phyloP scores from a whole-genome alignment of 2,113 vertebrate genomes.

The Bos taurus region DNA sequence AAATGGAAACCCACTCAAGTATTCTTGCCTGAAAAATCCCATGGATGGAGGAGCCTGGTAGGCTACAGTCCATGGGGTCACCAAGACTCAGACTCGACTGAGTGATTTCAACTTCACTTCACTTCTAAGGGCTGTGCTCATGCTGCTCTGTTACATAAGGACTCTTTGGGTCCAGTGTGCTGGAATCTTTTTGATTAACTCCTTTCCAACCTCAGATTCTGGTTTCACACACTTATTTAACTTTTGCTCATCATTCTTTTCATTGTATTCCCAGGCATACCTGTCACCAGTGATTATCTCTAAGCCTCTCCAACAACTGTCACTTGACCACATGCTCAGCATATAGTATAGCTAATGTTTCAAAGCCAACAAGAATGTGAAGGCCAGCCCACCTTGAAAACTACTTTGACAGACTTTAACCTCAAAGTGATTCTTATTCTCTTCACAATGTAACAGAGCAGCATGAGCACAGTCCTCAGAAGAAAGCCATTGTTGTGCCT shows the following conservation, averaged over 20 bases:
- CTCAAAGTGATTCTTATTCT: neutral
- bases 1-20: no score
- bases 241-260: neutral
- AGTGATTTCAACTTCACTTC: no score
- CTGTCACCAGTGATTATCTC: neutral
- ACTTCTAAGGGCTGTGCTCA: no score
- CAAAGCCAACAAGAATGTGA: neutral
- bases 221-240: neutral
- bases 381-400: neutral
- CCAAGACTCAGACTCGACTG: no score
- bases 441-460: neutral
- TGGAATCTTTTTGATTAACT: neutral
- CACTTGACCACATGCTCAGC: neutral
- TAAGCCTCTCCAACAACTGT: neutral
- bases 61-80: no score
- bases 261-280: neutral
- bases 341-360: neutral
- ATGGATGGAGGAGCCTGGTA: no score
- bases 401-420: neutral
- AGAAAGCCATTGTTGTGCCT: no score
- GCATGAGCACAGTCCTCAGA: no score
- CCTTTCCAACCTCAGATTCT: neutral
- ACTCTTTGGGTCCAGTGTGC: neutral
- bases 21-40: no score
- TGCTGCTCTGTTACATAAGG: no score